phyloP scores from a whole-genome alignment of 2,888 invertebrate species.

The Pachydiplax longipennis region DNA sequence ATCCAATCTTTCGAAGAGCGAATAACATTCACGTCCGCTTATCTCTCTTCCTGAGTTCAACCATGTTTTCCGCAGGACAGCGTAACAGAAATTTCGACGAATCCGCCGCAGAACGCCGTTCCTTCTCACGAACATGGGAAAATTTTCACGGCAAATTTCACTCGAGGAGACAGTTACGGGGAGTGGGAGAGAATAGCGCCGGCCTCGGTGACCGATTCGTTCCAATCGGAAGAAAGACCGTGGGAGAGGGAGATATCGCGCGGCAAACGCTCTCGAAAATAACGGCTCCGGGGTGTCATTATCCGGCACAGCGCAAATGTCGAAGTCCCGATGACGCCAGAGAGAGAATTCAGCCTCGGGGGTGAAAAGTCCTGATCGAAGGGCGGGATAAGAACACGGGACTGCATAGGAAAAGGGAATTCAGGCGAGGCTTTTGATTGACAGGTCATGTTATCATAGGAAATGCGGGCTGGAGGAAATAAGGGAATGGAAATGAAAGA shows the following conservation, averaged over 20 bases:
- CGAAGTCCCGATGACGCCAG: slow-evolving; percentile 29
- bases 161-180: neutral
- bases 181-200: neutral
- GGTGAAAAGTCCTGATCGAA: neutral
- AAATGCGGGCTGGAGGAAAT: neutral
- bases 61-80: no score
- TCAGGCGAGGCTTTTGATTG: slow-evolving; percentile 9
- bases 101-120: no score
- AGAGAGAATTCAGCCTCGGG: neutral
- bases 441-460: slow-evolving; percentile 42
- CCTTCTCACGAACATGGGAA: no score
- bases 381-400: slow-evolving; percentile 28
- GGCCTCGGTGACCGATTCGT: neutral
- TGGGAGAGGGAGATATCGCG: neutral
- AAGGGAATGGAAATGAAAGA: slow-evolving; percentile 36
- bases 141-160: neutral
- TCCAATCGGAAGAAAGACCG: neutral
- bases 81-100: no score
- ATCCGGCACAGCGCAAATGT: neutral
- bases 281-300: slow-evolving; percentile 32
- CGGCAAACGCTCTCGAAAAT: neutral
- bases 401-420: slow-evolving; percentile 12
- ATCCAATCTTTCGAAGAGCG: no score
- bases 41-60: no score
- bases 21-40: no score